Evolutionary conservation across 2,113 vertebrate species (phyloP).

Genomic region (Nerophis lumbriciformis): DNA sequence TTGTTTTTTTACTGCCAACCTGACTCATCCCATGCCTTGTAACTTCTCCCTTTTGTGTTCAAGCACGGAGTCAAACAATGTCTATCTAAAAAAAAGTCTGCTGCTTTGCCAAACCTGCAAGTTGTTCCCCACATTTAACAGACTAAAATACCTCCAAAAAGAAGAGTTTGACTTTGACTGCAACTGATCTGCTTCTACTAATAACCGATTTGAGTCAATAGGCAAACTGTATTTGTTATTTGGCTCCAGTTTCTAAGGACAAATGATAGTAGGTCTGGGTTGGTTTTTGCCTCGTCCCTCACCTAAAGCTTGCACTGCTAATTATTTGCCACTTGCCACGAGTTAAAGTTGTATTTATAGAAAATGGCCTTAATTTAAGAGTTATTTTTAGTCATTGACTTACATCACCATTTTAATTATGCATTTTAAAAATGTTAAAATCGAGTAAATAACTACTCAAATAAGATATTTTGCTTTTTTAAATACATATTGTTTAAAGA

Average conservation of each 20-base stretch:
- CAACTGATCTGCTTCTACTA: conserved; percentile 53
- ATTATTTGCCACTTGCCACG: no score
- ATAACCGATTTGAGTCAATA: conserved; percentile 17
- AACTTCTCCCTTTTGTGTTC: conserved; percentile 48
- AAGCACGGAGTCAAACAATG: conserved; percentile 18
- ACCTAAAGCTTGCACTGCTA: no score
- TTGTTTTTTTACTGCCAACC: conserved; percentile 1
- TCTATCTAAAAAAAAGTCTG: conserved; percentile 15
- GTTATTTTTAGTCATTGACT: no score
- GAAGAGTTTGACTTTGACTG: conserved; percentile 13
- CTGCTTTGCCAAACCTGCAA: conserved; percentile 35
- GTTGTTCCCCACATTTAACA: conserved; percentile 21
- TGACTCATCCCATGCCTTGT: neutral
- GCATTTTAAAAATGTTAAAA: no score
- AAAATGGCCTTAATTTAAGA: no score
- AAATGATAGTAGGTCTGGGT: no score
- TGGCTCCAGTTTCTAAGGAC: neutral
- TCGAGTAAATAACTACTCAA: no score
- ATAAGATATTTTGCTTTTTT: no score
- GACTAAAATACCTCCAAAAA: conserved; percentile 5
- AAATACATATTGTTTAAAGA: no score
- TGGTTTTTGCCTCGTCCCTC: no score
- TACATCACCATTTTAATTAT: no score
- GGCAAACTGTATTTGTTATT: neutral
- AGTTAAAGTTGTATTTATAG: no score